Conservation (phyloP, 2,113 vertebrate species). For the Apeltes quadracus region DNA sequence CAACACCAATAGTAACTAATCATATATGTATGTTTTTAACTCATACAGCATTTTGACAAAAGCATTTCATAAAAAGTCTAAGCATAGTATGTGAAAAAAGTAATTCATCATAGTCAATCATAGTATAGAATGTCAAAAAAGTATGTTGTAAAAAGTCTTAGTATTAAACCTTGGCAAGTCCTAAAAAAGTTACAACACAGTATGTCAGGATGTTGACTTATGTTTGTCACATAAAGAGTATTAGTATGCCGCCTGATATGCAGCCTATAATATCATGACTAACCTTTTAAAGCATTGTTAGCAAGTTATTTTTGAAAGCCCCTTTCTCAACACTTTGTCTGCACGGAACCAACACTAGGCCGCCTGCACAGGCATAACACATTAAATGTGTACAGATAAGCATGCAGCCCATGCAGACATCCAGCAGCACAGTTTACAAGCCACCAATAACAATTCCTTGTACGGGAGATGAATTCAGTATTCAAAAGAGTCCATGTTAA, state of each 20-base stretch:
- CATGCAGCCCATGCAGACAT: background rate
- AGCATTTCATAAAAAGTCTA: no score
- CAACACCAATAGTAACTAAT: no score
- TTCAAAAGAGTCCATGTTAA: conserved; percentile 32
- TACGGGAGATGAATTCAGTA: conserved; percentile 10
- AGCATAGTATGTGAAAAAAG: no score
- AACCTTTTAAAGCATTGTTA: background rate
- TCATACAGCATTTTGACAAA: no score
- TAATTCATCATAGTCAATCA: no score
- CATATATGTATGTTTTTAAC: no score
- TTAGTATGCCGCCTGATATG: background rate
- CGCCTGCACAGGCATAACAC: background rate
- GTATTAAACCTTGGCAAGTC: no score
- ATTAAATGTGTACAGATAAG: conserved; percentile 1
- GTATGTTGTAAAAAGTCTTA: no score
- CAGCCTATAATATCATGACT: background rate
- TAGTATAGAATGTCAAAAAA: no score
- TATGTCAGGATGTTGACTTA: no score
- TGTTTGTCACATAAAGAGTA: background rate
- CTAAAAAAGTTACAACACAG: background rate
- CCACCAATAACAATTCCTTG: conserved; percentile 5
- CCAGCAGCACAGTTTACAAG: conserved; percentile 2
- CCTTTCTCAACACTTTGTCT: conserved; percentile 18
- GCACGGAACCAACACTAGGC: conserved; percentile 4
- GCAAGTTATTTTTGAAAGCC: background rate